phyloP scores from a whole-genome alignment of 2,888 invertebrate genomes.

The Catonia carolina region DNA sequence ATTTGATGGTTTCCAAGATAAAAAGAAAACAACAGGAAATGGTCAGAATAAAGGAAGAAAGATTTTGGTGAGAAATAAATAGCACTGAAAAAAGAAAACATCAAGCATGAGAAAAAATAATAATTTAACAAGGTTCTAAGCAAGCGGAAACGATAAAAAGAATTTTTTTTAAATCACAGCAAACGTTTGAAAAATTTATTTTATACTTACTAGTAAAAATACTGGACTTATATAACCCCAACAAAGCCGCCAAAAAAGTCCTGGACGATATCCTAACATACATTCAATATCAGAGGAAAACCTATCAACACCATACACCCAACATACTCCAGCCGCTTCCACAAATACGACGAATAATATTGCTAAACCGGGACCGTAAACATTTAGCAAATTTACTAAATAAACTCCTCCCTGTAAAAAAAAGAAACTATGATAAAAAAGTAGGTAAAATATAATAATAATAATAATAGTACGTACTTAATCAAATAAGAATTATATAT shows the following conservation, averaged over 20 bases:
- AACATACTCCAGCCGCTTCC: constrained; percentile 82
- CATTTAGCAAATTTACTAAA: constrained; percentile 77
- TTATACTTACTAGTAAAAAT: constrained; percentile 63
- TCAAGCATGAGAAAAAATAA: too few species aligned
- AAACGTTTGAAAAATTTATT: too few species aligned
- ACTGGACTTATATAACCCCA: constrained; percentile 85
- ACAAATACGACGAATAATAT: constrained; percentile 87
- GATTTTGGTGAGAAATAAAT: too few species aligned
- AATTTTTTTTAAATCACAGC: too few species aligned
- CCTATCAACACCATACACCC: constrained; percentile 79
- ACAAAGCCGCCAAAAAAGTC: constrained; percentile 72
- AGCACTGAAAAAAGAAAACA: too few species aligned
- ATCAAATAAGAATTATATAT: background rate
- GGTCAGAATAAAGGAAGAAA: too few species aligned
- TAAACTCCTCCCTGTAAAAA: constrained; percentile 71
- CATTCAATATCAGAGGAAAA: constrained; percentile 73
- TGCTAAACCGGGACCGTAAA: constrained; percentile 80
- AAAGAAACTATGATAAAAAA: background rate
- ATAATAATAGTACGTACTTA: background rate
- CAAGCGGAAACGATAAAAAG: too few species aligned
- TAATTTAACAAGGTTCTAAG: too few species aligned
- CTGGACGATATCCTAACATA: constrained; percentile 76
- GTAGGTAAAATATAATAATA: too few species aligned
- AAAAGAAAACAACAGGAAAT: too few species aligned
- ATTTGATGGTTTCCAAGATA: too few species aligned